phyloP scores from a whole-genome alignment of 2,888 invertebrate genomes.

The Leptinotarsa rubiginosa region DNA sequence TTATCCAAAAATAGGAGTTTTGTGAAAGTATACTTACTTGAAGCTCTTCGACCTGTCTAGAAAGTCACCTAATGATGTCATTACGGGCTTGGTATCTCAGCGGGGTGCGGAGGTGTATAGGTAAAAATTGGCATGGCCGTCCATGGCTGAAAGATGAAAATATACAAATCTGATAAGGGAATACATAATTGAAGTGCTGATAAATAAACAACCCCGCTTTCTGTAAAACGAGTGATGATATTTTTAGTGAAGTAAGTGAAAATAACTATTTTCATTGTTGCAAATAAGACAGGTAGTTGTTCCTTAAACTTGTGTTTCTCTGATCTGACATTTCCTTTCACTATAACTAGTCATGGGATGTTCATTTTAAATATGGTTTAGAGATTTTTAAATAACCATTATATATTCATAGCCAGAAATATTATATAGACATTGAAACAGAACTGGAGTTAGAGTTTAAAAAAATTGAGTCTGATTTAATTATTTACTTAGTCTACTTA shows the following conservation, averaged over 20 bases:
- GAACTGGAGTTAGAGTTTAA: too few relatives aligned
- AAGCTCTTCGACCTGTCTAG: background rate
- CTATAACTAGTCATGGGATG: conserved; percentile 50
- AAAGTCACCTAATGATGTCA: conserved; percentile 39
- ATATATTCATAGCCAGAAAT: conserved; percentile 2
- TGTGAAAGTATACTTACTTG: background rate
- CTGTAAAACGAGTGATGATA: conserved; percentile 39
- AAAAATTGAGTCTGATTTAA: background rate
- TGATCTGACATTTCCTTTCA: conserved; percentile 62
- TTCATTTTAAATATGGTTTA: conserved; percentile 50
- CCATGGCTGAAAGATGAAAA: conserved; percentile 52
- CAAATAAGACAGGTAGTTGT: conserved; percentile 60
- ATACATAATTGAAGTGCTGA: conserved; percentile 42
- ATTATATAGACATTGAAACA: background rate
- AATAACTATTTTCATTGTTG: conserved; percentile 30
- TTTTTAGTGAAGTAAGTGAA: conserved; percentile 38
- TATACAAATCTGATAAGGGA: conserved; percentile 55
- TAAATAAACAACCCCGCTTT: conserved; percentile 36
- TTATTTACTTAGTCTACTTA: conserved; percentile 37
- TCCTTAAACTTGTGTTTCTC: conserved; percentile 59
- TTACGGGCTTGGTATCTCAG: conserved; percentile 42
- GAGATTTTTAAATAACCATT: conserved; percentile 31
- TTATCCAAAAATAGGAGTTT: too few relatives aligned
- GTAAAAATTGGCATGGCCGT: conserved; percentile 66
- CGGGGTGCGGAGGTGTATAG: conserved; percentile 55